These are phyloP conservation scores for Psammodynastes pulverulentus DNA, from an alignment of 2,113 vertebrate species.

Conservation along the genomic window DNA sequence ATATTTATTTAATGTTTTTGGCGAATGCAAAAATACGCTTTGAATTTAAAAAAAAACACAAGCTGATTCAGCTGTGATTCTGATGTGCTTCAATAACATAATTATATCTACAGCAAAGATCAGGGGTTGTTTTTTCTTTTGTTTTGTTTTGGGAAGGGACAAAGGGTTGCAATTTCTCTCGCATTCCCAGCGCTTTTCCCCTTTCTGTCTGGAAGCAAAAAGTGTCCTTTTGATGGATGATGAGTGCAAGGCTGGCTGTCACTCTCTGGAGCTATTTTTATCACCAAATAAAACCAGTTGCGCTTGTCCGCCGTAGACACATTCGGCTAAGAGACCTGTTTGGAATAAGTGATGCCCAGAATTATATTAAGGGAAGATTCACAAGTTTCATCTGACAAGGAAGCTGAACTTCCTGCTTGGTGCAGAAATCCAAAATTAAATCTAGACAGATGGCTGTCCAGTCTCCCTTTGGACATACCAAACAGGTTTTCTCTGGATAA, in stretches of 20 bases:
- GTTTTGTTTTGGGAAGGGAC: neutral
- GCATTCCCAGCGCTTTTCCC: neutral
- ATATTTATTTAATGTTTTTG: slow-evolving; percentile 42
- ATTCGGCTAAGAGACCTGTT: neutral
- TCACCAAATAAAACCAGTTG: neutral
- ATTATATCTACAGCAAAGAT: neutral
- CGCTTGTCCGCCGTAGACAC: neutral
- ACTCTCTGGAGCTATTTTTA: neutral
- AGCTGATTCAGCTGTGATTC: slow-evolving; percentile 17
- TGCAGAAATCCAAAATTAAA: neutral
- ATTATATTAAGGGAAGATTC: slow-evolving; percentile 19
- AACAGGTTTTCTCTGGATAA: neutral
- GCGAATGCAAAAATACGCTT: slow-evolving; percentile 28
- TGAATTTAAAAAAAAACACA: neutral
- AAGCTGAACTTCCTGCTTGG: neutral
- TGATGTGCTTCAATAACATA: neutral
- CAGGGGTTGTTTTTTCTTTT: slow-evolving; percentile 9
- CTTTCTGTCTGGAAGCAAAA: slow-evolving; percentile 34
- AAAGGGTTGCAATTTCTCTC: neutral
- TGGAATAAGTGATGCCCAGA: slow-evolving; percentile 19
- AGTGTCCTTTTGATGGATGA: slow-evolving; percentile 31
- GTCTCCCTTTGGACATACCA: neutral
- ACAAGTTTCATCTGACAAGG: neutral
- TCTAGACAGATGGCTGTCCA: neutral
- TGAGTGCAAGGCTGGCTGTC: slow-evolving; percentile 30